These are phyloP conservation scores for Pseudomyrmex gracilis DNA, from an alignment of 1,140 invertebrate species.

Conservation along the genomic window DNA sequence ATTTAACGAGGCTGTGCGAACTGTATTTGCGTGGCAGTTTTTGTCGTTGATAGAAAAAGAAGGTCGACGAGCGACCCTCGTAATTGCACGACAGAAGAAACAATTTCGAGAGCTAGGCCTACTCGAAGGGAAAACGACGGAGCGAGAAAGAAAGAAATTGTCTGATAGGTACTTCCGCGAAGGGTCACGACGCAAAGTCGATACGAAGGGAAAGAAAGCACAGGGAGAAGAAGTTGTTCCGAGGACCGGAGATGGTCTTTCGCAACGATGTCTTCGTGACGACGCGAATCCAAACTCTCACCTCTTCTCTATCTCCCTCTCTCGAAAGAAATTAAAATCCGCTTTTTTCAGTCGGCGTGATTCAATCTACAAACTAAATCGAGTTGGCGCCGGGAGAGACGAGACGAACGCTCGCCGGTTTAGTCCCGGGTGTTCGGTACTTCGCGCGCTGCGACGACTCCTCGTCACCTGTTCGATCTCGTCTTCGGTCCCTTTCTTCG, in stretches of 20 bases:
- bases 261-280: conserved; percentile 38
- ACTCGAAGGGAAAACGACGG: neutral
- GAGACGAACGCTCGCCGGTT: conserved; percentile 61
- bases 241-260: conserved; percentile 45
- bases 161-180: conserved; percentile 65
- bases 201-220: conserved; percentile 39
- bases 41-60: conserved; percentile 10
- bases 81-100: conserved; percentile 72
- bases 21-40: conserved; percentile 9
- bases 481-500: neutral
- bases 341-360: conserved; percentile 61
- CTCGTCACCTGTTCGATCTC: neutral
- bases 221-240: conserved; percentile 46
- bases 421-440: conserved; percentile 58
- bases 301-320: neutral
- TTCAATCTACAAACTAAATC: conserved; percentile 71
- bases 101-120: conserved; percentile 66
- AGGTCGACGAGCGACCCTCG: conserved; percentile 48
- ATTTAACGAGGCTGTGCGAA: conserved; percentile 63
- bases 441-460: conserved; percentile 48
- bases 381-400: conserved; percentile 56
- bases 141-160: conserved; percentile 58
- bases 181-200: conserved; percentile 50
- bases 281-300: conserved; percentile 45
- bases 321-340: conserved; percentile 70